Evolutionary conservation across 2,888 invertebrate genomes (phyloP), one percentile per base, ranked within the genome.

Genomic region (Eupithecia pulchellata): DNA sequence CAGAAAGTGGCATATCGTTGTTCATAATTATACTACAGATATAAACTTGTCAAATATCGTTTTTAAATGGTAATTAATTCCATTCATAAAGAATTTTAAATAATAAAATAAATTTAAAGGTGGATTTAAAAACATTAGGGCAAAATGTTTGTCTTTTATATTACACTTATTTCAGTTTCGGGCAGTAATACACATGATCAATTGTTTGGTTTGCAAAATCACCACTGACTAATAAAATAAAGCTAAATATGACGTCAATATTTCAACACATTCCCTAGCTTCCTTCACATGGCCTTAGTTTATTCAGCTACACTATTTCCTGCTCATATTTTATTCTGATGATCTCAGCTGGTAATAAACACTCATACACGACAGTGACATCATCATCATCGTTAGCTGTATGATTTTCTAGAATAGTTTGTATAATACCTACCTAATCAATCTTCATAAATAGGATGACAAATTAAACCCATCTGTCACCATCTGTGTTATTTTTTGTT

Each of bases 321-420:
- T 78, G 76, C 74, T 82, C 72, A 74, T 82, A 79, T 84, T 87
- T 85, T 82, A 86, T 84, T 87, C 77, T 82, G 89, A 85, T 92
- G 92, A 92, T 88, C 86, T 92, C 91, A 92, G 80, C 81, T 74
- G 80, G 66, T 78, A 84, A 81, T 81, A 81, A 84, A 82, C 80
- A 85, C 81, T 86, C 84, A 86, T 85, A 79, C 79, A 85, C 85
- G 87, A 83, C 84, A 88, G 87, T 92, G 92, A 92, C 91, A 89
- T 91, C 90, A 92, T 91, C 90, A 92, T 82, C 83, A 79, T 32
- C 86, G 86, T 86, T 83, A 84, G 78, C 79, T 66, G 11, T 57
- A 57, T 57, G 14, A 29, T 29, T 57, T 13, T 25, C 9, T 13
- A 52, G 25, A 52, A 52, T 20, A 13, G 25, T 32, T 32, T 32